phyloP scores from a whole-genome alignment of 2,888 invertebrate genomes.

The Lacanobia wlatinum region DNA sequence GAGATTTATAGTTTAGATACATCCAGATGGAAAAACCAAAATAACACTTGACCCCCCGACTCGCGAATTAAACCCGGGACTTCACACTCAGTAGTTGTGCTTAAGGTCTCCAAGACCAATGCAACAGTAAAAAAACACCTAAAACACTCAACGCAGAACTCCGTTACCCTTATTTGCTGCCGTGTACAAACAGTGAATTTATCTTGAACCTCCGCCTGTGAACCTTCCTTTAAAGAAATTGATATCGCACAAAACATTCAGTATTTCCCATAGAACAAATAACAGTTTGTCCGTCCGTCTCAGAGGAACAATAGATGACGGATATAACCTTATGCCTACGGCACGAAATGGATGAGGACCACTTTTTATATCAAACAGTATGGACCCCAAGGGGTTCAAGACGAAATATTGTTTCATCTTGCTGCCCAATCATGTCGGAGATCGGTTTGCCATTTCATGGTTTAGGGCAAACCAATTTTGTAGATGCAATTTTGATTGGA shows the following conservation, averaged over 20 bases:
- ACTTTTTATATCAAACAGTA: conserved; percentile 50
- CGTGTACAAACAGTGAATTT: background rate
- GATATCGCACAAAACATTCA: conserved; percentile 1
- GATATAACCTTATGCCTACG: conserved; percentile 28
- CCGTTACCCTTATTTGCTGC: background rate
- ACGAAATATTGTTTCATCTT: conserved; percentile 57
- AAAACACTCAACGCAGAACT: background rate
- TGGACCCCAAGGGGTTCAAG: conserved; percentile 26
- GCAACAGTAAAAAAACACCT: too few relatives aligned
- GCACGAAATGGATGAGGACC: conserved; percentile 36
- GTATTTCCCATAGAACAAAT: conserved; percentile 23
- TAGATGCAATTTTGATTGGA: conserved; percentile 28
- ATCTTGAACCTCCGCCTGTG: background rate
- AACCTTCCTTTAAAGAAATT: background rate
- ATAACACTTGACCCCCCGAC: too few relatives aligned
- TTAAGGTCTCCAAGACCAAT: too few relatives aligned
- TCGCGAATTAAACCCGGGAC: too few relatives aligned
- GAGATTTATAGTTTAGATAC: too few relatives aligned
- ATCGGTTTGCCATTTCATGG: conserved; percentile 11
- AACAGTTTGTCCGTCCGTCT: conserved; percentile 31
- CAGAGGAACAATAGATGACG: conserved; percentile 40
- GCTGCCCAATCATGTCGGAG: conserved; percentile 38
- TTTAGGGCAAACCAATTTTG: conserved; percentile 2
- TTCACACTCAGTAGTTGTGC: too few relatives aligned
- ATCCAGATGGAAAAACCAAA: too few relatives aligned